Evolutionary conservation across 2,888 invertebrate genomes (phyloP).

Genomic region (Diabrotica balteata): DNA sequence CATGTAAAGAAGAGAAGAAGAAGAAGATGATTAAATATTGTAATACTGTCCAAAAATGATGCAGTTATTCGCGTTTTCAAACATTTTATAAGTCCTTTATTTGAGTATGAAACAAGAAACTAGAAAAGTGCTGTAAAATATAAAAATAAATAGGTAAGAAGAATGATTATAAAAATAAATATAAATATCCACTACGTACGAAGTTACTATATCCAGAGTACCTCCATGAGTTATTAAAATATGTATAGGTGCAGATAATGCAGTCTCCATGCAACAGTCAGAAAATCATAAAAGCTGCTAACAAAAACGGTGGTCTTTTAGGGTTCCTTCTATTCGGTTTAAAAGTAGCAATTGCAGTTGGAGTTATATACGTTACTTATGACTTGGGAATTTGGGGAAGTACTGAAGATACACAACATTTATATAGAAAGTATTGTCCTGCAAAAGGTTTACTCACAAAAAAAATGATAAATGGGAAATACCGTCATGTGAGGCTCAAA

Average conservation of each 20-base stretch:
- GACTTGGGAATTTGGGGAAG: constrained; percentile 61
- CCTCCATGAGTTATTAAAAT: constrained; percentile 54
- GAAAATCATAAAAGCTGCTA: background rate
- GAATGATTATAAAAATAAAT: too few relatives aligned
- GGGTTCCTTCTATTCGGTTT: constrained; percentile 48
- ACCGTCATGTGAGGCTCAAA: constrained; percentile 49
- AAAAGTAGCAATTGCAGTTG: constrained; percentile 56
- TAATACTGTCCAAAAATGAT: too few relatives aligned
- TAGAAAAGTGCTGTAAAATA: too few relatives aligned
- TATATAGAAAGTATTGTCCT: constrained; percentile 52
- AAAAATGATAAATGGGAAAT: constrained; percentile 41
- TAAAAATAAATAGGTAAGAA: too few relatives aligned
- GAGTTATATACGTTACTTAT: constrained; percentile 58
- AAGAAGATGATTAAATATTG: too few relatives aligned
- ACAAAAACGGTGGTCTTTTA: constrained; percentile 14
- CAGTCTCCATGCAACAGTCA: constrained; percentile 54
- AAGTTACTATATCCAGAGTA: constrained; percentile 44
- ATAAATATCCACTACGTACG: too few relatives aligned
- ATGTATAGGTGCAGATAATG: constrained; percentile 57
- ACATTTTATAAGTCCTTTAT: too few relatives aligned
- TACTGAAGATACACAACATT: constrained; percentile 54
- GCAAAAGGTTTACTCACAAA: constrained; percentile 30
- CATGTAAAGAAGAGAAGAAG: too few relatives aligned
- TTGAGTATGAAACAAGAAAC: too few relatives aligned
- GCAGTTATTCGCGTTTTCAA: too few relatives aligned